phyloP scores from a whole-genome alignment of 2,888 invertebrate species.

The Aelia acuminata region DNA sequence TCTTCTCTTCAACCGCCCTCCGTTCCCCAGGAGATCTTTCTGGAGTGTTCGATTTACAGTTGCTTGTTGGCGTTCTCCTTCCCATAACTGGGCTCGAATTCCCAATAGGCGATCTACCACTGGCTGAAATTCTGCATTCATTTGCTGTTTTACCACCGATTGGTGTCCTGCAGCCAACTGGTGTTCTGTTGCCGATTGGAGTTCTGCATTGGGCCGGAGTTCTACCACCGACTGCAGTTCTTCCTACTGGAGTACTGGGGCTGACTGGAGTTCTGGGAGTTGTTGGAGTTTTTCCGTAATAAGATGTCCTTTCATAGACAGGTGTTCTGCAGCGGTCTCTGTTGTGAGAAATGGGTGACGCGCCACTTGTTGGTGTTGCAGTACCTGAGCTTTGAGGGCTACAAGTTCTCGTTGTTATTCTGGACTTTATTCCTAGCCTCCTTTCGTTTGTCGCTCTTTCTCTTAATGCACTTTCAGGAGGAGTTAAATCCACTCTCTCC shows the following conservation, averaged over 20 bases:
- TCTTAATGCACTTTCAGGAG: slow-evolving; percentile 43
- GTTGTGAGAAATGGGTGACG: not conserved
- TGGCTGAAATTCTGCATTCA: not conserved
- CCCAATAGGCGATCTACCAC: not conserved
- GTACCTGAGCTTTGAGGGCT: not conserved
- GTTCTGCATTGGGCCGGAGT: not conserved
- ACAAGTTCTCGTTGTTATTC: not conserved
- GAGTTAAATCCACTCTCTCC: slow-evolving; percentile 52
- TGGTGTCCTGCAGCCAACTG: not conserved
- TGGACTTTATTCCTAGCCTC: not conserved
- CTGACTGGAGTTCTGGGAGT: not conserved
- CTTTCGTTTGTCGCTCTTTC: slow-evolving; percentile 15
- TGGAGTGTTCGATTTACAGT: not conserved
- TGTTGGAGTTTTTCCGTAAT: not conserved
- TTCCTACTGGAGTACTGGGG: not conserved
- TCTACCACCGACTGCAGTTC: not conserved
- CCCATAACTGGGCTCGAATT: not conserved
- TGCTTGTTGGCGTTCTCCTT: not conserved
- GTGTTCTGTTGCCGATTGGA: not conserved
- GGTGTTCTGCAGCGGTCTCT: not conserved
- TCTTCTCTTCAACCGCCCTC: not conserved
- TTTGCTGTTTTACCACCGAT: not conserved
- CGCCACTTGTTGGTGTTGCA: not conserved
- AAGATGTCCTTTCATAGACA: not conserved
- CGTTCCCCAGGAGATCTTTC: not conserved